Evolutionary conservation across 2,113 vertebrate genomes (phyloP).

Genomic region (Campylomormyrus numenius): DNA sequence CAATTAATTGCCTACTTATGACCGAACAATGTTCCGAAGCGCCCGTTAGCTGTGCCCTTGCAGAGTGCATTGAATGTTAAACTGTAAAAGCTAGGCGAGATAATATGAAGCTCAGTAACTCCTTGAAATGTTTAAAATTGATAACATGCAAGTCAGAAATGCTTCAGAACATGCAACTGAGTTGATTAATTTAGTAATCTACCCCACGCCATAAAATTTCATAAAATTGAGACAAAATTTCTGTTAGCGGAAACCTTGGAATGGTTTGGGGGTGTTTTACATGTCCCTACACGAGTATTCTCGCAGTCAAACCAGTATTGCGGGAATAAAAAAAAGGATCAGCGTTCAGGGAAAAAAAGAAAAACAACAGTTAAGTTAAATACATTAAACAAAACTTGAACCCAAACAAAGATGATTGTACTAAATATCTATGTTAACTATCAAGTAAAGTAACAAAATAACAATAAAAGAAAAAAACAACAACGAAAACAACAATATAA

Average conservation of each 20-base stretch:
- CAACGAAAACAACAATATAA: neutral
- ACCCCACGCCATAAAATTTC: neutral
- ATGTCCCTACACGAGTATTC: neutral
- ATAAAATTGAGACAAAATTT: neutral
- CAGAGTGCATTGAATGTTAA: neutral
- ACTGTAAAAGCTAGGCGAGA: neutral
- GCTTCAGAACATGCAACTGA: neutral
- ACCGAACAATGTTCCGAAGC: neutral
- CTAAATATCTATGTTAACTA: neutral
- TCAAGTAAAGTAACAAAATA: neutral
- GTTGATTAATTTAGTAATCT: neutral
- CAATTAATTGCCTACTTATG: constrained; percentile 10
- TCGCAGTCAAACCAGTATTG: constrained; percentile 9
- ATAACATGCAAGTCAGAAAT: neutral
- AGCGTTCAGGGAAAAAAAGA: neutral
- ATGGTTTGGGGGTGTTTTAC: constrained; percentile 16
- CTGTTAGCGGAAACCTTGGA: neutral
- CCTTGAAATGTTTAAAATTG: neutral
- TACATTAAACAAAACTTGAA: neutral
- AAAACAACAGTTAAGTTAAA: neutral
- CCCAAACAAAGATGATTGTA: neutral
- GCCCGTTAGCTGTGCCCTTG: neutral
- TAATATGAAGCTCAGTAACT: neutral
- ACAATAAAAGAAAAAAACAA: neutral
- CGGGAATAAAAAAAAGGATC: neutral